phyloP scores from a whole-genome alignment of 2,888 invertebrate genomes.

The Agonopterix heracliana region DNA sequence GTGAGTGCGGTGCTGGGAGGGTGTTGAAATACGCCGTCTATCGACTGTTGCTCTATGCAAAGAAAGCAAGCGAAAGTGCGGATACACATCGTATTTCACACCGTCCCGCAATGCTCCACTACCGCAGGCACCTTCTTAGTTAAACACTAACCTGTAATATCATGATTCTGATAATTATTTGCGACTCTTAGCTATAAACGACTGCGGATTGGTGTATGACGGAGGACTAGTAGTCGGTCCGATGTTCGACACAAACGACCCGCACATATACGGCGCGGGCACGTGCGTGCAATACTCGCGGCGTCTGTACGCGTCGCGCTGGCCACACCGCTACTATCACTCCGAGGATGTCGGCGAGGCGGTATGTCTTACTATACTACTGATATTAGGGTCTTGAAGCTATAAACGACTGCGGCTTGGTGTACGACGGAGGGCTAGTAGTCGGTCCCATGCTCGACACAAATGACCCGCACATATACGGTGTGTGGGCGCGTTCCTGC shows the following conservation, averaged over 20 bases:
- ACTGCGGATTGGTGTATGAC: slow-evolving; percentile 76
- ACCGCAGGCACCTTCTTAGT: too few species aligned
- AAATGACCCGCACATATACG: slow-evolving; percentile 79
- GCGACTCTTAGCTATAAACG: slow-evolving; percentile 65
- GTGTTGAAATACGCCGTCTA: too few species aligned
- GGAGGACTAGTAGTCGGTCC: slow-evolving; percentile 79
- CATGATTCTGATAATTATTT: too few species aligned
- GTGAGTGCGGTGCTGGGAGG: too few species aligned
- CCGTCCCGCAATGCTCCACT: too few species aligned
- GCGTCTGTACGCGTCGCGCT: slow-evolving; percentile 69
- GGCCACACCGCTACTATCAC: slow-evolving; percentile 74
- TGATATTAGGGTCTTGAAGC: slow-evolving; percentile 45
- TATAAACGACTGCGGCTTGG: slow-evolving; percentile 72
- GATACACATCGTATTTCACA: too few species aligned
- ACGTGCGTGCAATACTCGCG: slow-evolving; percentile 79
- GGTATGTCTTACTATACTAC: slow-evolving; percentile 36
- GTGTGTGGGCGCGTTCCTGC: slow-evolving; percentile 79
- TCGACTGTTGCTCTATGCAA: too few species aligned
- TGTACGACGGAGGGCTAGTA: slow-evolving; percentile 79
- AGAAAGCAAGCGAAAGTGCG: too few species aligned
- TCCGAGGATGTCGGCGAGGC: slow-evolving; percentile 79
- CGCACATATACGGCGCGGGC: slow-evolving; percentile 80
- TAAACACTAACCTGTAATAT: too few species aligned
- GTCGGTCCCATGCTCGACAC: slow-evolving; percentile 78
- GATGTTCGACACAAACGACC: slow-evolving; percentile 79